Evolutionary conservation across 2,888 invertebrate genomes (phyloP).

Genomic region (Eledone cirrhosa): DNA sequence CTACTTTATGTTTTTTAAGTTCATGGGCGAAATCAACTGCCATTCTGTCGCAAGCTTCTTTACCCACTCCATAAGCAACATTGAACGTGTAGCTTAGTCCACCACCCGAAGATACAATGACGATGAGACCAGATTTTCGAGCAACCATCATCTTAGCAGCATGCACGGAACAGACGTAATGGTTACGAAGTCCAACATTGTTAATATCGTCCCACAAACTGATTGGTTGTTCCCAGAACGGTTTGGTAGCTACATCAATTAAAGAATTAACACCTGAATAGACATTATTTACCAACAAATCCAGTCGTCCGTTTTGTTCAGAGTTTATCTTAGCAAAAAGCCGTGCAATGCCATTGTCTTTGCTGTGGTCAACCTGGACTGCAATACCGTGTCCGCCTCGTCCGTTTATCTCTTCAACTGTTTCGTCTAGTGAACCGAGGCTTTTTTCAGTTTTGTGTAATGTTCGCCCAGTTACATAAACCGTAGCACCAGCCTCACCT

Average conservation of each 20-base stretch:
- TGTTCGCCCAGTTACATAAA: constrained; percentile 67
- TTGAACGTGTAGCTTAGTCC: constrained; percentile 67
- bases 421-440: constrained; percentile 41
- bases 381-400: constrained; percentile 64
- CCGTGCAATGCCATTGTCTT: constrained; percentile 60
- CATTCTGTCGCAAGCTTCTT: constrained; percentile 68
- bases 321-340: constrained; percentile 63
- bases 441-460: neutral
- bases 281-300: constrained; percentile 68
- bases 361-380: constrained; percentile 66
- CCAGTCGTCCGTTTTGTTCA: constrained; percentile 65
- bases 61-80: constrained; percentile 68
- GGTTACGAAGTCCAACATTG: constrained; percentile 67
- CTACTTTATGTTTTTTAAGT: constrained; percentile 62
- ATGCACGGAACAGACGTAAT: constrained; percentile 67
- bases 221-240: constrained; percentile 66
- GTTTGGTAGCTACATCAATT: constrained; percentile 48
- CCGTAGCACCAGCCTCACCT: constrained; percentile 67
- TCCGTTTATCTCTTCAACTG: constrained; percentile 48
- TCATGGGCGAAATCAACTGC: constrained; percentile 68
- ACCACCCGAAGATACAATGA: constrained; percentile 67
- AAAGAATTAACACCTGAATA: constrained; percentile 62
- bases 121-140: constrained; percentile 65
- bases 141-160: constrained; percentile 67
- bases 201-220: constrained; percentile 66